Evolutionary conservation across 2,797 vertebrate genomes (phyloP), one percentile per base, ranked within the genome.

Genomic region (Cuculus canorus): DNA sequence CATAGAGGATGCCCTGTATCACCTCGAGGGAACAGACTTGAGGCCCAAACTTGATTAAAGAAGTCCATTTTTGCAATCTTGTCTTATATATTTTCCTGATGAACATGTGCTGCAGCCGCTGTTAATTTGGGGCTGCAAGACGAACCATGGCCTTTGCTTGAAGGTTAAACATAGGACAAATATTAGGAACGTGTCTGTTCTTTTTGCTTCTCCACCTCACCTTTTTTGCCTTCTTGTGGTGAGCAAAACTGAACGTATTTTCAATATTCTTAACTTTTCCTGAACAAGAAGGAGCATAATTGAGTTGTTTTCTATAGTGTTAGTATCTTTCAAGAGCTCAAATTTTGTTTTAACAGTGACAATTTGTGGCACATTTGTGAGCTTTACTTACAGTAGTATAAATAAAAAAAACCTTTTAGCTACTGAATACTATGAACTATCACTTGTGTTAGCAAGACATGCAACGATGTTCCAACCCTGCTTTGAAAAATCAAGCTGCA

Each of bases 381-480:
- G 9, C 16, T 71, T 59, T 59, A 43, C n/a, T 71, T 7, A 1
- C 47, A 59, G 11, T 14, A 33, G 15, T 35, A 9, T 70, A 64
- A 86, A 57, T 37, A 25, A 45, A 61, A 69, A 61, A 69, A 76
- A 17, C 4, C 11, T 73, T 17, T 11, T 35, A 41, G 25, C 28
- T 59, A 52, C 43, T 13, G 41, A 59, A 59, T 61, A 37, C 18
- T 63, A 3, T 50, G 19, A 84, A 32, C 32, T 82, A 17, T 73
- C 1, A 5, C 9, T 9, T 69, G 4, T 1, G 1, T 63, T 35
- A 71, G 7, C 53, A 64, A 71, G 39, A n/a, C 2, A 6, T 19
- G 11, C 28, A 53, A 28, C 30, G 69, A 1, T 72, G 11, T 79
- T 84, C 24, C 63, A 66, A 11, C 2, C 3, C 4, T 6, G 35